Base-by-base conservation (phyloP, 2,888 invertebrate species). In the Nymphalis polychloros region DNA sequence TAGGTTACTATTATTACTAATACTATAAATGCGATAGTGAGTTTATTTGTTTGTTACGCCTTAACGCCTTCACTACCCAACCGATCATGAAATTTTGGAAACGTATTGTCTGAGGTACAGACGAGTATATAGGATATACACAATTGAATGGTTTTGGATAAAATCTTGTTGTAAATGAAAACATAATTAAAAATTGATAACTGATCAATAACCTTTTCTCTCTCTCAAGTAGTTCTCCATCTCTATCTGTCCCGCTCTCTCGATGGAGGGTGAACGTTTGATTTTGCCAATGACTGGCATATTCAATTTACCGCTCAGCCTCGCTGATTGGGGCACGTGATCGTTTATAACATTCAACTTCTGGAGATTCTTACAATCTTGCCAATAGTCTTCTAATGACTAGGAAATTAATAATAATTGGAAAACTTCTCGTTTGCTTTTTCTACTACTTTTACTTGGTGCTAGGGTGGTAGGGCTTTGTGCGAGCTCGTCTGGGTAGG, bases 161-260 rank as follows among this genome's bases (percentile, higher is more conserved):
- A 23, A 23, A 23, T 23, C 23, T 23, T 2, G 10, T 23, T 2
- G 10, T 41, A 41, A 0, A 41, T 50, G 19, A 7, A 50, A n/a
- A 50, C 8, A 8, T 53, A 23, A 41, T 10, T 1, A 41, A 41
- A 41, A 41, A 41, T 3, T 41, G 10, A 8, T 27, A 16, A 16
- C 17, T 62, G 47, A 31, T 20, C 47, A 47, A 68, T 73, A 81
- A 91, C 92, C 88, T 88, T 80, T 85, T 35, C 89, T 79, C 27
- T 90, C 89, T 50, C 80, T 85, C 77, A 81, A 60, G 73, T 85
- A 89, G 60, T 85, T 89, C 6, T 89, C 88, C 68, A 89, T 79
- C 63, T 92, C 91, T 3, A 89, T 88, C 73, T 84, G 77, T 1
- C 78, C 79, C 1, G 81, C 84, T 69, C 87, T 80, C 68, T 92